These are phyloP conservation scores for Falco concolor DNA, from an alignment of 2,797 vertebrate genomes.

Conservation along the genomic window DNA sequence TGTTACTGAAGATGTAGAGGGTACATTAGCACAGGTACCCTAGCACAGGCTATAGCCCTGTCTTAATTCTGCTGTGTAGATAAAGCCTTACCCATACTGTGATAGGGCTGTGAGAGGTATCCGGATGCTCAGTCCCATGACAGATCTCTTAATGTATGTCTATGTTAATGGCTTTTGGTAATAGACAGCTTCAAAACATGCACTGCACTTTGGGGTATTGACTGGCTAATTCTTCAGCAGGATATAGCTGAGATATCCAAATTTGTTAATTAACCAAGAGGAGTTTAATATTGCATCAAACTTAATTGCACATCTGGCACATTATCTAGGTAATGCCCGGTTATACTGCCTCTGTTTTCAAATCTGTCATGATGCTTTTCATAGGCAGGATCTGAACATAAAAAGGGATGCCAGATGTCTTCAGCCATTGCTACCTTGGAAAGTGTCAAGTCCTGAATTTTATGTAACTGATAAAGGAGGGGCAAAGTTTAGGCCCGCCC, in stretches of 20 bases:
- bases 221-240: neutral
- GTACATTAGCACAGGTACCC: neutral
- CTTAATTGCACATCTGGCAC: neutral
- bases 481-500: neutral
- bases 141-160: neutral
- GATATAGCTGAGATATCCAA: neutral
- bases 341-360: neutral
- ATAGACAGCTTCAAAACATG: neutral
- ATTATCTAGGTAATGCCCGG: neutral
- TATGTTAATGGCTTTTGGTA: neutral
- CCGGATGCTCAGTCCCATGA: neutral
- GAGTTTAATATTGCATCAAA: neutral
- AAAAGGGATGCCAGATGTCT: neutral
- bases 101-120: neutral
- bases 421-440: neutral
- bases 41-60: neutral
- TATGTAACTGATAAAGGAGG: neutral
- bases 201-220: neutral
- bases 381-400: neutral
- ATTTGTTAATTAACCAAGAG: neutral
- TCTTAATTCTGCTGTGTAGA: neutral
- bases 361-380: neutral
- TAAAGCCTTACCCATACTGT: neutral
- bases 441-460: neutral
- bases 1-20: neutral